phyloP scores from a whole-genome alignment of 1,140 invertebrate species.

The Drosophila navojoa region DNA sequence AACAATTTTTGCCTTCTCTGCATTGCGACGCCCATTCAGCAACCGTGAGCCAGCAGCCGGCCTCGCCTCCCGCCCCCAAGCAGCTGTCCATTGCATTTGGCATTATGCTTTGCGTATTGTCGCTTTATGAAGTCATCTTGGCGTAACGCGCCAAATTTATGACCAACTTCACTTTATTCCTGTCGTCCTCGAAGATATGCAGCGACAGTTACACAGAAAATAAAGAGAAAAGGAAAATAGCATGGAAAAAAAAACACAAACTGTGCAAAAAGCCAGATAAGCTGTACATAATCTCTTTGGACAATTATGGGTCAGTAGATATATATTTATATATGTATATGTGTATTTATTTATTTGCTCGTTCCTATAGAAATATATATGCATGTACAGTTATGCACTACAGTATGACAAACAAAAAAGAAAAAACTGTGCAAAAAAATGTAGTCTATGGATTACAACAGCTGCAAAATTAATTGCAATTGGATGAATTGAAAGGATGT shows the following conservation, averaged over 20 bases:
- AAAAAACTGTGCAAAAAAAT: slow-evolving; percentile 7
- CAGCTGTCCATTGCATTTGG: slow-evolving; percentile 58
- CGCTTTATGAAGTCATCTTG: slow-evolving; percentile 82
- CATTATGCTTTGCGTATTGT: slow-evolving; percentile 81
- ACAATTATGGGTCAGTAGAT: slow-evolving; percentile 38
- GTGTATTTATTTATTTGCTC: neutral
- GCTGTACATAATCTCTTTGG: slow-evolving; percentile 28
- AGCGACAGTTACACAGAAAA: slow-evolving; percentile 45
- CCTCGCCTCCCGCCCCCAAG: neutral
- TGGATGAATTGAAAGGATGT: slow-evolving; percentile 12
- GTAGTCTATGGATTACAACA: slow-evolving; percentile 24
- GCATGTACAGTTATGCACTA: slow-evolving; percentile 1
- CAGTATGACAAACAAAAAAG: neutral
- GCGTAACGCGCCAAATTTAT: slow-evolving; percentile 81
- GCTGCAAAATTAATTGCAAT: slow-evolving; percentile 26
- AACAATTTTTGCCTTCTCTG: slow-evolving; percentile 66
- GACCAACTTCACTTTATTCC: slow-evolving; percentile 80
- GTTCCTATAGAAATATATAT: neutral
- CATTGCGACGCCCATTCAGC: slow-evolving; percentile 55
- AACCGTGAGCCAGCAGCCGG: slow-evolving; percentile 12
- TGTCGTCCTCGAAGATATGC: slow-evolving; percentile 68
- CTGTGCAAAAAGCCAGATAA: slow-evolving; percentile 41
- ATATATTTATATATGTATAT: neutral
- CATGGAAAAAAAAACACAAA: slow-evolving; percentile 22
- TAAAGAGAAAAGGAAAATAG: slow-evolving; percentile 8